Conservation (phyloP, 2,797 vertebrate genomes). For the Crocodylus rhombifer region DNA sequence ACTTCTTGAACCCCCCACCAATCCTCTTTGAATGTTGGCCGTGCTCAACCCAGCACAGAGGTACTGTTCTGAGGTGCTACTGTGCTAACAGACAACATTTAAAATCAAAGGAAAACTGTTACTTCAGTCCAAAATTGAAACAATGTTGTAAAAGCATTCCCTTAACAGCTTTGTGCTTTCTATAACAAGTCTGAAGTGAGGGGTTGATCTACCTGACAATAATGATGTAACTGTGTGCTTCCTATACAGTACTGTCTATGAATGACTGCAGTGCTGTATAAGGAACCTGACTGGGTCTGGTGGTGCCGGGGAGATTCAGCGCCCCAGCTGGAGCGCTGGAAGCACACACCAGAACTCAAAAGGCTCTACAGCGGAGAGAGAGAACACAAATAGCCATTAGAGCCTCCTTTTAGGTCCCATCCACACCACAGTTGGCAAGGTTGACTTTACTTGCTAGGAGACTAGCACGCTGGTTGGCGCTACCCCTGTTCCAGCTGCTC, state of each 20-base stretch:
- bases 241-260: neutral
- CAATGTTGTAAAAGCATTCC: neutral
- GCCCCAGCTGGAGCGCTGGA: neutral
- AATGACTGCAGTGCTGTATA: accelerated
- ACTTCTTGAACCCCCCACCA: too few species aligned
- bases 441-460: neutral
- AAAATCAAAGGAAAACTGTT: neutral
- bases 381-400: too few species aligned
- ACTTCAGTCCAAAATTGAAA: neutral
- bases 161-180: neutral
- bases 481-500: accelerated
- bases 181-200: accelerated
- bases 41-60: neutral
- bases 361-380: neutral
- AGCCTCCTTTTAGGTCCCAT: neutral
- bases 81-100: accelerated
- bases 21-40: neutral
- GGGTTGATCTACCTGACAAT: neutral
- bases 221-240: accelerated
- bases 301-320: neutral
- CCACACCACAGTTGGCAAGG: neutral
- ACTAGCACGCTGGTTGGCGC: neutral
- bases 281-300: neutral
- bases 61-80: neutral
- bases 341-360: neutral